These are phyloP conservation scores for Aphidoletes aphidimyza DNA, from an alignment of 2,888 invertebrate genomes.

Conservation along the genomic window DNA sequence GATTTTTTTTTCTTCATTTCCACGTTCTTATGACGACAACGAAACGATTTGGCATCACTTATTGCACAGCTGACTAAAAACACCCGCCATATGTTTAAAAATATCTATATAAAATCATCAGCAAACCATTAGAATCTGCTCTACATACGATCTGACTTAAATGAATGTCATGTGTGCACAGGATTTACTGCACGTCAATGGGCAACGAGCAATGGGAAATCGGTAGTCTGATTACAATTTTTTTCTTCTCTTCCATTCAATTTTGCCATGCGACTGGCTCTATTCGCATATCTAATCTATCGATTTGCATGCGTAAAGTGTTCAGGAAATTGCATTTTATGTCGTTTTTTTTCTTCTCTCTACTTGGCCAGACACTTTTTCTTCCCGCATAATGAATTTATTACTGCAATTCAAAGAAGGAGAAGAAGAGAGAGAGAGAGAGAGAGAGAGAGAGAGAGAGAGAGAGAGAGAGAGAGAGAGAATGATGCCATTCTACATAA, in stretches of 20 bases:
- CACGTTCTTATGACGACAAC: no score
- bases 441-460: no score
- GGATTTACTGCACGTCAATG: not conserved
- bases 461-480: not conserved
- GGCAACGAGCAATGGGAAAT: not conserved
- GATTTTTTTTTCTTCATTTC: no score
- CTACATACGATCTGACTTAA: not conserved
- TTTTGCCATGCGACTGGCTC: not conserved
- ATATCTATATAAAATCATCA: not conserved
- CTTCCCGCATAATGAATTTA: not conserved
- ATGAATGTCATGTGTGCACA: slow-evolving; percentile 1
- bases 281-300: not conserved
- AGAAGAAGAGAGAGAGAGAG: no score
- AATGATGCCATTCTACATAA: not conserved
- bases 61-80: no score
- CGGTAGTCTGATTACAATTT: not conserved
- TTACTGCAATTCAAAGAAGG: not conserved
- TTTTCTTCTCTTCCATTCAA: not conserved
- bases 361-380: not conserved
- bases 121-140: not conserved
- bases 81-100: no score
- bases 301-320: slow-evolving; percentile 25
- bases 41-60: no score
- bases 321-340: slow-evolving; percentile 5
- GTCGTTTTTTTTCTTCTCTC: not conserved